Evolutionary conservation across 2,113 vertebrate genomes (phyloP).

Genomic region (Pyxicephalus adspersus): DNA sequence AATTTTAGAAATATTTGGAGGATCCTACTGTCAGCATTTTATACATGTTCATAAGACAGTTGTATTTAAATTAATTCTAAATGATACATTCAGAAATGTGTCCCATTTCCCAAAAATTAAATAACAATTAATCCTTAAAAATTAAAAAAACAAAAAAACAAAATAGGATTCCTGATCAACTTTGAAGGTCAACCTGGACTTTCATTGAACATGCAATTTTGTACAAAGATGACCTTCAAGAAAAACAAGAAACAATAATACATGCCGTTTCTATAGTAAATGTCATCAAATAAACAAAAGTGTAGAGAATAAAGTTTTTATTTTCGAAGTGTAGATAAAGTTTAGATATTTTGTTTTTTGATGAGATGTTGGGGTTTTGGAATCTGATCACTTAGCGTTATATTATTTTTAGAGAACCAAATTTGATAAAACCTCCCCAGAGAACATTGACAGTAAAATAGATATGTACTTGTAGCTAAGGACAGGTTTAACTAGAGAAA

Average conservation of each 20-base stretch:
- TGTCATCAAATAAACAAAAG: too few species aligned
- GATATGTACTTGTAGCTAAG: not conserved
- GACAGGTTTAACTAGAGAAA: not conserved
- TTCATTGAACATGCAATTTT: conserved; percentile 61
- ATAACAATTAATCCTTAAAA: conserved; percentile 68
- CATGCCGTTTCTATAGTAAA: not conserved
- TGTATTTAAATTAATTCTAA: conserved; percentile 68
- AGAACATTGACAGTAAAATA: not conserved
- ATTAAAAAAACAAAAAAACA: conserved; percentile 59
- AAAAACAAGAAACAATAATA: conserved; percentile 11
- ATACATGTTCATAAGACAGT: conserved; percentile 64
- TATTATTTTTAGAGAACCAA: not conserved
- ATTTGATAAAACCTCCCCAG: not conserved
- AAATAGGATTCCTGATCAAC: conserved; percentile 64
- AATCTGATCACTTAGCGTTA: not conserved
- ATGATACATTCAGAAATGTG: conserved; percentile 72
- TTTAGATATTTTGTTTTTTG: conserved; percentile 9
- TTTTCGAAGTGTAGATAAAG: too few species aligned
- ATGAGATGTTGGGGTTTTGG: not conserved
- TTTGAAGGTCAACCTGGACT: conserved; percentile 67
- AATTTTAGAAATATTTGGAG: conserved; percentile 61
- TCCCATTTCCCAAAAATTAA: conserved; percentile 66
- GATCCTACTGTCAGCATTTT: conserved; percentile 65
- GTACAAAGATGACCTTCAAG: conserved; percentile 63
- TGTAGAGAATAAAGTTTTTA: too few species aligned